Evolutionary conservation across 2,797 vertebrate species (phyloP).

Genomic region (Microctenopoma stevenorrisi): DNA sequence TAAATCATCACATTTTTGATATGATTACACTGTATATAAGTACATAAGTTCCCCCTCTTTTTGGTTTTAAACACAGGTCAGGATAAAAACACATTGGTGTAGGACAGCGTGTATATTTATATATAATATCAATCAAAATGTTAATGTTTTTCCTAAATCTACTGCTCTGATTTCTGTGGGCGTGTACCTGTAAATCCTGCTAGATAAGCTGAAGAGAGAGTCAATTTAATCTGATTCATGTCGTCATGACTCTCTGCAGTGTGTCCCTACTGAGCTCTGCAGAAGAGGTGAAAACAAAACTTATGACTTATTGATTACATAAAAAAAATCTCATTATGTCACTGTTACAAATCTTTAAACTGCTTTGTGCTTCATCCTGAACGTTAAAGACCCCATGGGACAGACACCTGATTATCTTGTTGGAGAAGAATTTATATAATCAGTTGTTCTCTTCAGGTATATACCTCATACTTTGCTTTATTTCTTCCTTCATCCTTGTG

Average conservation of each 20-base stretch:
- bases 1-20: neutral
- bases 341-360: slow-evolving; percentile 12
- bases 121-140: neutral
- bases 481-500: neutral
- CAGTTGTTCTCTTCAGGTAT: too few relatives aligned
- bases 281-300: slow-evolving; percentile 46
- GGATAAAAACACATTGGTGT: neutral
- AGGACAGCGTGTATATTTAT: neutral
- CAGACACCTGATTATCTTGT: slow-evolving; percentile 8
- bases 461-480: neutral
- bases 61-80: neutral
- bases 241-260: slow-evolving; percentile 43
- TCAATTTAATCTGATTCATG: slow-evolving; percentile 62
- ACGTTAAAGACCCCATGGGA: slow-evolving; percentile 11
- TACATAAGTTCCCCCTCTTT: neutral
- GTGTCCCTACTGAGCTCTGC: slow-evolving; percentile 26
- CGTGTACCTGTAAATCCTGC: slow-evolving; percentile 57
- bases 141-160: slow-evolving; percentile 14
- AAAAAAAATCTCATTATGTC: slow-evolving; percentile 24
- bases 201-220: slow-evolving; percentile 59
- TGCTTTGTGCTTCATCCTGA: slow-evolving; percentile 29
- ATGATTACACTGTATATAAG: neutral
- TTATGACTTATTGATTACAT: slow-evolving; percentile 37
- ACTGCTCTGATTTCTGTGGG: slow-evolving; percentile 37
- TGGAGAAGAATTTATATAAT: neutral